Percentiles rank a stretch among this genome's conserved stretches.
Conservation (phyloP, 2,797 vertebrate species). For the Rhinophrynus dorsalis region DNA sequence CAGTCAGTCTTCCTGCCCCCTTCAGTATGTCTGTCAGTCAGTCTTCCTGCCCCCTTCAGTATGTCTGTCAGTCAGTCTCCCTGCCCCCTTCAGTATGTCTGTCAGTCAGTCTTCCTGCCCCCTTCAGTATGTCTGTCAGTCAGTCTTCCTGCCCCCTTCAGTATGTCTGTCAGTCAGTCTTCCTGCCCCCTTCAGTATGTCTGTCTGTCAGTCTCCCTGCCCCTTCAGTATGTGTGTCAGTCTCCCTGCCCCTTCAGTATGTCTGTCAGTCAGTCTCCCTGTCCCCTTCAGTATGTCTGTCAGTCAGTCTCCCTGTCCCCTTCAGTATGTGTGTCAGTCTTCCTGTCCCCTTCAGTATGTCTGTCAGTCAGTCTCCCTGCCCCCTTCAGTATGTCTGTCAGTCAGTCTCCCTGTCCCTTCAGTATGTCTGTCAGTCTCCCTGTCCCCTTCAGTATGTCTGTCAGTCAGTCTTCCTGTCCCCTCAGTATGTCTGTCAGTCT, state of each 20-base stretch:
- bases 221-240: neutral
- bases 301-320: neutral
- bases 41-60: neutral
- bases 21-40: neutral
- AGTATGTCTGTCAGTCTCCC: neutral
- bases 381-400: neutral
- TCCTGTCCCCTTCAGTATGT: neutral
- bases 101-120: neutral
- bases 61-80: neutral
- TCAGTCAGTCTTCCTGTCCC: neutral
- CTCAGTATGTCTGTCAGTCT: neutral
- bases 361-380: neutral
- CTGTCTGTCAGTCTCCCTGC: neutral
- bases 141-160: neutral
- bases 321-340: neutral
- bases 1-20: neutral
- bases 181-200: neutral
- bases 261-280: neutral
- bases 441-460: neutral
- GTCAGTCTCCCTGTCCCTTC: neutral
- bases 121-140: neutral
- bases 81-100: neutral
- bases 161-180: neutral
- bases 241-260: neutral
- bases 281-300: neutral